Evolutionary conservation across 2,113 vertebrate species (phyloP).

Genomic region (Xiphophorus couchianus): DNA sequence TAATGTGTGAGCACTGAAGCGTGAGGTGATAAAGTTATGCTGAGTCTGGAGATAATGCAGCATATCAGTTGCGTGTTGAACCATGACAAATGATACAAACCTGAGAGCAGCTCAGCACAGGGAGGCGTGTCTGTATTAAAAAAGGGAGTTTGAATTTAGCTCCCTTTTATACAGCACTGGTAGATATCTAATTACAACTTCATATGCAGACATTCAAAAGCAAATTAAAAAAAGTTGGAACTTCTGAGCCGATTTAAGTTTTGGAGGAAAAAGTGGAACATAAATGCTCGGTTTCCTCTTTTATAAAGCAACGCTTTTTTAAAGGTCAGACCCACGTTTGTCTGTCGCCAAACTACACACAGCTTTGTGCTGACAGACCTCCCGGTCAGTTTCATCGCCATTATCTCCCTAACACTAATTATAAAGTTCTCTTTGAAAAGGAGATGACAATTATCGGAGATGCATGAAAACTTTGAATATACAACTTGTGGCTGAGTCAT

Average conservation of each 20-base stretch:
- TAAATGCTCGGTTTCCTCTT: conserved; percentile 3
- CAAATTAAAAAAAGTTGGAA: no score
- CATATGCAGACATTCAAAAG: no score
- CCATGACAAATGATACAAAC: no score
- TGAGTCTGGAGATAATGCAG: background rate
- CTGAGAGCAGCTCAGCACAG: no score
- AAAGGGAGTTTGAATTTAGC: no score
- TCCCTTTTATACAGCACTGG: no score
- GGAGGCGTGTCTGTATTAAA: no score
- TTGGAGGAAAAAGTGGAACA: no score
- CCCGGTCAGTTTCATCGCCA: conserved; percentile 28
- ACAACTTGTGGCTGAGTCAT: background rate
- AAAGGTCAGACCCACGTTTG: conserved; percentile 37
- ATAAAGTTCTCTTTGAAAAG: conserved; percentile 35
- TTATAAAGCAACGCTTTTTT: background rate
- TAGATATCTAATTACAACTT: no score
- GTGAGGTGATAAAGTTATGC: background rate
- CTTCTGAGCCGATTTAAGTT: no score
- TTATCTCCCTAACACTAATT: conserved; percentile 22
- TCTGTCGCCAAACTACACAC: conserved; percentile 6
- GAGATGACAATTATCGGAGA: conserved; percentile 11
- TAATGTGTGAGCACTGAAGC: background rate
- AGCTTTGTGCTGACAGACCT: conserved; percentile 10
- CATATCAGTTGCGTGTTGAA: background rate
- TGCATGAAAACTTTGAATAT: conserved; percentile 18